Evolutionary conservation across 2,113 vertebrate species (phyloP).

Genomic region (Rhadina sibilatrix): DNA sequence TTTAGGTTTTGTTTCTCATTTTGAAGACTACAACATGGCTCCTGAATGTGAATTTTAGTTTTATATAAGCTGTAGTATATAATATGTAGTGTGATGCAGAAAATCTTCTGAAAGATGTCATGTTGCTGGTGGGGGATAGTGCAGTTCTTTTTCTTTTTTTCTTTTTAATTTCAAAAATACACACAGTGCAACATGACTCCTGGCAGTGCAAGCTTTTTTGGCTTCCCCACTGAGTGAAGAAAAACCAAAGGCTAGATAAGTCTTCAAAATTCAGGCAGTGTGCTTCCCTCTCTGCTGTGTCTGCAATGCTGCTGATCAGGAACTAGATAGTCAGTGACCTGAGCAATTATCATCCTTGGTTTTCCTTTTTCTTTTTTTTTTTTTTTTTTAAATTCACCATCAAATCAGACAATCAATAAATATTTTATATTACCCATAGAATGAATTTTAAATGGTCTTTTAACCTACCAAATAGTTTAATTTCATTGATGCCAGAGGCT

Average conservation of each 20-base stretch:
- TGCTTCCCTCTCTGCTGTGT: neutral
- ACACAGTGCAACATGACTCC: neutral
- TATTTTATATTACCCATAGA: neutral
- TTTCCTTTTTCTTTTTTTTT: neutral
- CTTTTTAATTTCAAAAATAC: neutral
- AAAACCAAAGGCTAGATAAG: neutral
- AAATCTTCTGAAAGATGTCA: neutral
- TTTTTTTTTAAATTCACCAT: neutral
- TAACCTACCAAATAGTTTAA: neutral
- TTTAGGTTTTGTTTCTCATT: neutral
- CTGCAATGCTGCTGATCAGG: neutral
- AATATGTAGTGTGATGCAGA: neutral
- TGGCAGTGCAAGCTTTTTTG: neutral
- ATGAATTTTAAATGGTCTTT: neutral
- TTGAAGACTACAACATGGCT: neutral
- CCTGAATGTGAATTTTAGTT: neutral
- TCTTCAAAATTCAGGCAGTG: neutral
- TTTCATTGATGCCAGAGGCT: neutral
- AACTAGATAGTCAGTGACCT: neutral
- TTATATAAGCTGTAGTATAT: neutral
- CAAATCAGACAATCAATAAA: neutral
- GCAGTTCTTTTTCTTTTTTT: too few species aligned
- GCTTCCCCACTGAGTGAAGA: neutral
- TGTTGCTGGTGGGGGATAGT: neutral
- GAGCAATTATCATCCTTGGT: neutral